Percentiles rank a stretch among this genome's conserved stretches.
These are phyloP conservation scores for Machimus atricapillus DNA, from an alignment of 2,888 invertebrate genomes.

Conservation along the genomic window DNA sequence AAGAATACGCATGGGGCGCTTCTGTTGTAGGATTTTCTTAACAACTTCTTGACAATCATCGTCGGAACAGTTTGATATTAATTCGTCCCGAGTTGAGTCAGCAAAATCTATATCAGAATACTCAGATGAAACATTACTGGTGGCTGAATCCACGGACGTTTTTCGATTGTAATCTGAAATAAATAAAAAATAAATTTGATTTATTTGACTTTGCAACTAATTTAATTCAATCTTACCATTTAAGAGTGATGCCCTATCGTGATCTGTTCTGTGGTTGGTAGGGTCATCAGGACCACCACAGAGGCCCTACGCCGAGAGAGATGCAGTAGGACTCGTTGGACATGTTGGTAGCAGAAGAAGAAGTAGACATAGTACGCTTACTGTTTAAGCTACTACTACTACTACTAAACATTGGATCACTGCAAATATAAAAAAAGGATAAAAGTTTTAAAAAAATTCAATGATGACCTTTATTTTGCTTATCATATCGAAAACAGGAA, in stretches of 20 bases:
- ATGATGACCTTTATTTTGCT: not conserved
- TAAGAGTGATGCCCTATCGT: constrained; percentile 64
- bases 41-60: constrained; percentile 65
- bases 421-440: constrained; percentile 50
- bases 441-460: not conserved
- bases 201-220: not conserved
- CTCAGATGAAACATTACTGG: constrained; percentile 58
- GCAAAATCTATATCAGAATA: constrained; percentile 58
- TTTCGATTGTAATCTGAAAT: constrained; percentile 59
- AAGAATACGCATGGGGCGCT: constrained; percentile 74
- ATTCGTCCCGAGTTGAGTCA: constrained; percentile 56
- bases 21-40: constrained; percentile 72
- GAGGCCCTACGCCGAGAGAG: constrained; percentile 99
- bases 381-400: constrained; percentile 52
- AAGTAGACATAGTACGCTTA: constrained; percentile 60
- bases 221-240: constrained; percentile 54
- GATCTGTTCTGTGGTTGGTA: constrained; percentile 67
- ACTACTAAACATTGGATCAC: constrained; percentile 63
- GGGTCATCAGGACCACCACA: constrained; percentile 99
- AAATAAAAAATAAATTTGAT: not conserved
- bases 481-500: not conserved
- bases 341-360: constrained; percentile 72
- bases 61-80: constrained; percentile 59
- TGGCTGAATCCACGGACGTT: constrained; percentile 62
- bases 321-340: constrained; percentile 78